Evolutionary conservation across 2,797 vertebrate species (phyloP).

Genomic region (Brachymystax lenok): DNA sequence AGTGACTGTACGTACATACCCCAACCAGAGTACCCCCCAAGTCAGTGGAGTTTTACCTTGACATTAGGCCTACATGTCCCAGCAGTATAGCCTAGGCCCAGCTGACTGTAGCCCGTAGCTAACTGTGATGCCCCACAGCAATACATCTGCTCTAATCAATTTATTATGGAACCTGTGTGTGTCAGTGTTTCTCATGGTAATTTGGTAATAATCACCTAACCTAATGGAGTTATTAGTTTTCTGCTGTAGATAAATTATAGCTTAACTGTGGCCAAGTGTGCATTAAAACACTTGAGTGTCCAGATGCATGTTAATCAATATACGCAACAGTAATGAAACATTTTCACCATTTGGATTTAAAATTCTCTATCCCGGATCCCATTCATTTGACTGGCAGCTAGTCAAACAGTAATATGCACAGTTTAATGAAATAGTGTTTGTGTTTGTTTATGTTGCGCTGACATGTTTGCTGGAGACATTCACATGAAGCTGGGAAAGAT

Average conservation of each 20-base stretch:
- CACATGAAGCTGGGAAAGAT: slow-evolving; percentile 38
- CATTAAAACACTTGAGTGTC: background rate
- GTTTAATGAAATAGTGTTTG: background rate
- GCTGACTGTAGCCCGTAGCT: too few relatives aligned
- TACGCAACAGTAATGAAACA: too few relatives aligned
- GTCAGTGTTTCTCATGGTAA: background rate
- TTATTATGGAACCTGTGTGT: background rate
- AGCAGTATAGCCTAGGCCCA: background rate
- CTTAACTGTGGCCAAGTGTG: background rate
- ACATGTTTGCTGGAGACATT: slow-evolving; percentile 50
- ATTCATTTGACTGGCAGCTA: background rate
- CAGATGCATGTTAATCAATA: too few relatives aligned
- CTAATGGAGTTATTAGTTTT: background rate
- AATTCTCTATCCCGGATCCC: too few relatives aligned
- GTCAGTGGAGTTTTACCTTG: background rate
- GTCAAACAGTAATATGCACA: too few relatives aligned
- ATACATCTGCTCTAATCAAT: background rate
- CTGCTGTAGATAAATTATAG: background rate
- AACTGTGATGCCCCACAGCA: background rate
- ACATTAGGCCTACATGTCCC: background rate
- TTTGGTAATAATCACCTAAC: background rate
- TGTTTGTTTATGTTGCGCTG: slow-evolving; percentile 9
- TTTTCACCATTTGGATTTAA: too few relatives aligned
- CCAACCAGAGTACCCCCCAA: background rate
- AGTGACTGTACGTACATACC: too few relatives aligned